Percentiles rank a stretch among this genome's conserved stretches.
phyloP scores from a whole-genome alignment of 2,797 vertebrate species.

The Darevskia nairensis region DNA sequence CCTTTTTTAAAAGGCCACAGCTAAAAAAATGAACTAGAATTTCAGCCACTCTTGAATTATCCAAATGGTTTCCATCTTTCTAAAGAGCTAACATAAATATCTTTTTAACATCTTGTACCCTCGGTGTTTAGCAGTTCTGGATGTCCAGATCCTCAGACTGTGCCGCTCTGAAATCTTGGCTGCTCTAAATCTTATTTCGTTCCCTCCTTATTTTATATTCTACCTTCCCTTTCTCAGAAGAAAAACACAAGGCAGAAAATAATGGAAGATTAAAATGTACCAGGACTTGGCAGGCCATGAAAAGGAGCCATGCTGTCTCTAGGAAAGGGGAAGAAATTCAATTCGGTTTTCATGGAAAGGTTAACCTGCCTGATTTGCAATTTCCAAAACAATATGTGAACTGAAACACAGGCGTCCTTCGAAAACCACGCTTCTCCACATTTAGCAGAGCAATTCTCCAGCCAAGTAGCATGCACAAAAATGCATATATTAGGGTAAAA shows the following conservation, averaged over 20 bases:
- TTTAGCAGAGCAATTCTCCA: no score
- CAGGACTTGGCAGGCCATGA: neutral
- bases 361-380: no score
- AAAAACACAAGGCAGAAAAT: neutral
- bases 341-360: no score
- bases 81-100: neutral
- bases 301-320: no score
- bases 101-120: constrained; percentile 6
- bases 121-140: neutral
- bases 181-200: neutral
- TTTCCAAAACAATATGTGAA: no score
- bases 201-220: no score
- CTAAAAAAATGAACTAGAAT: neutral
- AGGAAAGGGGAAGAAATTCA: no score
- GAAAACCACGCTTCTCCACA: no score
- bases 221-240: neutral
- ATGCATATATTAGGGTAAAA: no score
- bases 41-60: neutral
- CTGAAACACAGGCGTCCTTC: no score
- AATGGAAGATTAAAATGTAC: neutral
- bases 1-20: neutral
- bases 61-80: neutral
- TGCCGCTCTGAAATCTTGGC: neutral
- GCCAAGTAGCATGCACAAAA: no score
- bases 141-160: neutral